Base-by-base conservation (phyloP, 2,113 vertebrate species). In the Hemiprocne comata region DNA sequence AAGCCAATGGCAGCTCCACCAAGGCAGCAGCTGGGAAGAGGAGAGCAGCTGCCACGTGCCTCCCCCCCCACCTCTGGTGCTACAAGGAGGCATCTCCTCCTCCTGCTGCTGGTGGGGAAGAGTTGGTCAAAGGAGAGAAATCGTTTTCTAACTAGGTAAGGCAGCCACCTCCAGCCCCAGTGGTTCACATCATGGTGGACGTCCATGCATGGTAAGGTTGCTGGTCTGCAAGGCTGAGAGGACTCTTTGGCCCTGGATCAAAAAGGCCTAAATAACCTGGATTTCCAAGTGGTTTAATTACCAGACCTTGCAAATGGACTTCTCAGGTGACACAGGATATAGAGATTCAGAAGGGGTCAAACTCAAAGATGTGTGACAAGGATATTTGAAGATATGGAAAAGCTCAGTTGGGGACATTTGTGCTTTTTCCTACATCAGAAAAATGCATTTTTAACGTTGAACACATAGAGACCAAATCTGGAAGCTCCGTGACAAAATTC, bases 141-240 rank as follows among this genome's bases (percentile, higher is more conserved):
- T 24, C 1, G 3, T 19, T 21, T 61, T 36, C 54, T 61, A 17
- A 38, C 58, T 3, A 31, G 53, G 1, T 36, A 60, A 44, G 1
- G 3, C 16, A 28, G 36, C 23, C n/a, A 8, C 54, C 40, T 57
- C 36, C 40, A 81, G 38, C 38, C 36, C 21, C 50, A 21, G 25
- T 2, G 4, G 7, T 65, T 40, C 40, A 25, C 0, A 2, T 25
- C 24, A 7, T 1, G 31, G 11, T 15, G 55, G 44, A 69, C 12
- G 3, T 5, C 38, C 13, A 9, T 0, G 3, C 25, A n/a, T n/a
- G n/a, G n/a, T n/a, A 29, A 21, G 50, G 12, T 36, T 13, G 38
- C 50, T 11, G 17, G 20, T 13, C 48, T 26, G 17, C 21, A 40
- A n/a, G 57, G 23, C 33, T 6, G 10, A 42, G 61, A 3, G 16